Conservation (phyloP, 2,113 vertebrate genomes). For the Passer domesticus region DNA sequence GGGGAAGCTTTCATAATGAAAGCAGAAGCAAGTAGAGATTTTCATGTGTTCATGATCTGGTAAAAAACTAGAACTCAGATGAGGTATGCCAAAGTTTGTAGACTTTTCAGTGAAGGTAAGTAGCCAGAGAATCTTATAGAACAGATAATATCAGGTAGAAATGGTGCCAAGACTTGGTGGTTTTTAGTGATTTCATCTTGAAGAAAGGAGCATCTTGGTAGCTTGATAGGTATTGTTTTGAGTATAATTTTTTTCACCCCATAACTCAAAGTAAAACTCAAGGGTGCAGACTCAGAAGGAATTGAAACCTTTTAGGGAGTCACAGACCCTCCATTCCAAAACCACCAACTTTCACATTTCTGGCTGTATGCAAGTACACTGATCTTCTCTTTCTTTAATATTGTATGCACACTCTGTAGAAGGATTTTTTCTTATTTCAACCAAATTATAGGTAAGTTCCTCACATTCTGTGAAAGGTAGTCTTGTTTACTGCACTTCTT, state of each 20-base stretch:
- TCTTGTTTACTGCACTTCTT: neutral
- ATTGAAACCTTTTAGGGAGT: slow-evolving; percentile 25
- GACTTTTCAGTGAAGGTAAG: neutral
- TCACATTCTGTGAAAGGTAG: neutral
- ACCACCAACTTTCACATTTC: slow-evolving; percentile 37
- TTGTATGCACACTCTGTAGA: neutral
- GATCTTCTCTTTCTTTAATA: neutral
- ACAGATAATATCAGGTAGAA: neutral
- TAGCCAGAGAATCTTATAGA: neutral
- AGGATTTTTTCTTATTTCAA: neutral
- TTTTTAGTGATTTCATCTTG: neutral
- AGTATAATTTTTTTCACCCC: neutral
- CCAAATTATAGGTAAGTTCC: neutral
- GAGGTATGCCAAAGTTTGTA: neutral
- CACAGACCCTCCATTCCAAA: slow-evolving; percentile 16
- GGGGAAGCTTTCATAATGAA: slow-evolving; percentile 19
- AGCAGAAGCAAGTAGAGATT: slow-evolving; percentile 14
- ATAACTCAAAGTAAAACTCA: neutral
- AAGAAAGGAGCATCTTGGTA: neutral
- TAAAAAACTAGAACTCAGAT: neutral
- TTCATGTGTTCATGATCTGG: neutral
- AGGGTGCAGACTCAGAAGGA: neutral
- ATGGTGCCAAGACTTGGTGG: neutral
- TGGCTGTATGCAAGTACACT: neutral
- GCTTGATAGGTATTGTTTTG: neutral